Base-by-base conservation (phyloP, 2,113 vertebrate species). In the Anoplopoma fimbria region DNA sequence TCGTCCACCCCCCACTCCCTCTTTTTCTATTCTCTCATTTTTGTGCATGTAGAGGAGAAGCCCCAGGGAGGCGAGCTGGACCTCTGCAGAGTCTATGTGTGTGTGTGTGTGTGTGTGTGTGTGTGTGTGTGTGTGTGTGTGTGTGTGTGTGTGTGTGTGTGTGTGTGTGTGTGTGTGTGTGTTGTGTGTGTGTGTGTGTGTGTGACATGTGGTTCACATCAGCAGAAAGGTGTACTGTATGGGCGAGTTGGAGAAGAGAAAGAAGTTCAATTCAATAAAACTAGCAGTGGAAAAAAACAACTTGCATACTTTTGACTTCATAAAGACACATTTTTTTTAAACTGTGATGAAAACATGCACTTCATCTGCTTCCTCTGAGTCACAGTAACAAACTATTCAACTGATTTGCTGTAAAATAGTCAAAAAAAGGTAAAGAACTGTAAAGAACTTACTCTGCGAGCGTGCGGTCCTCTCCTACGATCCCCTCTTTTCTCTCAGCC, bases 181-280 rank as follows among this genome's bases (percentile, higher is more conserved):
- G 77, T 74, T 53, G 63, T 71, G 73, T 47, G 72, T 71, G 77
- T 74, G 45, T 8, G 4, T 77, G 75, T 21, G 14, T 71, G 74
- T 79, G 45, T 68, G 68, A 85, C 87, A 87, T 92, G 85, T 89
- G 86, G 88, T 91, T 91, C 70, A 88, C 82, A 92, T 91, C 84
- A 89, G 80, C 81, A 91, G 79, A 79, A 86, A 85, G 65, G 40
- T 75, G 31, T 77, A 70, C 57, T 58, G 27, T 29, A 57, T 31
- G 71, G 69, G 12, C 82, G 76, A 75, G 75, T 82, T 31, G 57
- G 29, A 83, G 80, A 53, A 65, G 49, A 82, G 62, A 82, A 86
- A 79, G n/a, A 71, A 45, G 31, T 47, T 67, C 58, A 69, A 61
- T 60, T 51, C 33, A 85, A 61, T 63, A 25, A 76, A 80, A 76